Conservation (phyloP, 1,140 invertebrate genomes). For the Neotoxoptera formosana region DNA sequence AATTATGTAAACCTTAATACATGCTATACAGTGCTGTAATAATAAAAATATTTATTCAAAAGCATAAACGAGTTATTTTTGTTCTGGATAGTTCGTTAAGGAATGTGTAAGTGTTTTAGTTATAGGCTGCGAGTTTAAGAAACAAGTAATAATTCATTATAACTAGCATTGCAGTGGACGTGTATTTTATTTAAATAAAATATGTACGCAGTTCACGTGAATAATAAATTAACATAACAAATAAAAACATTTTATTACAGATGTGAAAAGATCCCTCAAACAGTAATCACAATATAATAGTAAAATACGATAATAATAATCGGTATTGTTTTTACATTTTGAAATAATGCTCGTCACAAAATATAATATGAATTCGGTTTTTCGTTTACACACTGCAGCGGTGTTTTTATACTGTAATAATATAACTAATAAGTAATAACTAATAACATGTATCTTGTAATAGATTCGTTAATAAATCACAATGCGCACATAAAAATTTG, state of each 20-base stretch:
- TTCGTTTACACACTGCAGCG: background rate
- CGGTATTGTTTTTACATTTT: conserved; percentile 5
- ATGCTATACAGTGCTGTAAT: background rate
- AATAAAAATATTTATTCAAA: background rate
- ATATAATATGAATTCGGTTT: background rate
- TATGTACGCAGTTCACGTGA: background rate
- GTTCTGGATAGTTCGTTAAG: background rate
- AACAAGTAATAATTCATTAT: background rate
- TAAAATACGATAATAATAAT: background rate
- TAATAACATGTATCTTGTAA: background rate
- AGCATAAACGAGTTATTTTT: conserved; percentile 16
- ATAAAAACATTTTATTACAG: conserved; percentile 3
- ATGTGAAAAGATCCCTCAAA: background rate
- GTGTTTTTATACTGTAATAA: too few relatives aligned
- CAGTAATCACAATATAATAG: background rate
- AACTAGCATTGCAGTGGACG: background rate
- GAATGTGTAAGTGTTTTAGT: background rate
- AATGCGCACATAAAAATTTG: background rate
- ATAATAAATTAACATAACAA: conserved; percentile 31
- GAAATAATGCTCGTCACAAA: conserved; percentile 35
- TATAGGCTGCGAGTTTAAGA: background rate
- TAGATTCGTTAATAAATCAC: background rate
- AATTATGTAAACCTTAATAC: background rate
- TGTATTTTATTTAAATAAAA: conserved; percentile 29
- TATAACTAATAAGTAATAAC: too few relatives aligned